Conservation (phyloP, 2,797 vertebrate genomes). For the Chloroceryle amazona region DNA sequence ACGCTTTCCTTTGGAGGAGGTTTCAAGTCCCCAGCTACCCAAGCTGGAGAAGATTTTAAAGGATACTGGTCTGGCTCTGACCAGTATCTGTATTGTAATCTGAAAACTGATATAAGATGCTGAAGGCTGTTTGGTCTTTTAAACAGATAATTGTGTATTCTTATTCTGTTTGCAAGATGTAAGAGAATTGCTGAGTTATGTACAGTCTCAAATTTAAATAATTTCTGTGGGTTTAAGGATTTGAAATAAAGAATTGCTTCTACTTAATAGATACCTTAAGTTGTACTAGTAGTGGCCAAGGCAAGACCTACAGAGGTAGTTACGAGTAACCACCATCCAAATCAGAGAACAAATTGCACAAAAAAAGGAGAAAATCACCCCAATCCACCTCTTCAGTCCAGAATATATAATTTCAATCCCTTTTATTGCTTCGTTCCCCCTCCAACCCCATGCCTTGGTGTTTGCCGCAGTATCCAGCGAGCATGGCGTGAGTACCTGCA, state of each 20-base stretch:
- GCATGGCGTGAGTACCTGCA: conserved; percentile 91
- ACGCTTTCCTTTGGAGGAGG: fast-evolving
- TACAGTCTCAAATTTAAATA: neutral
- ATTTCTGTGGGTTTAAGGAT: neutral
- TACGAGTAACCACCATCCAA: fast-evolving
- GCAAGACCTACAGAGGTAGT: fast-evolving
- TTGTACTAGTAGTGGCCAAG: neutral
- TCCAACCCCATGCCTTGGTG: neutral
- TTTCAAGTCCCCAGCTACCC: neutral
- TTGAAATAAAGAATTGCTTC: neutral
- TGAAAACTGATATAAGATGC: neutral
- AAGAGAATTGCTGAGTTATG: neutral
- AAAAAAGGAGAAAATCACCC: neutral
- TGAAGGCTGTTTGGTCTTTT: neutral
- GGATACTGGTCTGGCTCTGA: neutral
- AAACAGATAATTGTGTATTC: neutral
- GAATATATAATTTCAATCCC: neutral
- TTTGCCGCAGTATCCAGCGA: conserved; percentile 88
- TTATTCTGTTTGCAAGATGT: neutral
- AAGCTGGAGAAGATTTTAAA: neutral
- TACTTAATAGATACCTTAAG: no score
- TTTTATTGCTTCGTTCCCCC: neutral
- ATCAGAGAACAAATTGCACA: fast-evolving
- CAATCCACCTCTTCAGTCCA: fast-evolving
- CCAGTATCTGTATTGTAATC: neutral